Conservation (phyloP, 2,888 invertebrate species). For the Hartigia nigra region DNA sequence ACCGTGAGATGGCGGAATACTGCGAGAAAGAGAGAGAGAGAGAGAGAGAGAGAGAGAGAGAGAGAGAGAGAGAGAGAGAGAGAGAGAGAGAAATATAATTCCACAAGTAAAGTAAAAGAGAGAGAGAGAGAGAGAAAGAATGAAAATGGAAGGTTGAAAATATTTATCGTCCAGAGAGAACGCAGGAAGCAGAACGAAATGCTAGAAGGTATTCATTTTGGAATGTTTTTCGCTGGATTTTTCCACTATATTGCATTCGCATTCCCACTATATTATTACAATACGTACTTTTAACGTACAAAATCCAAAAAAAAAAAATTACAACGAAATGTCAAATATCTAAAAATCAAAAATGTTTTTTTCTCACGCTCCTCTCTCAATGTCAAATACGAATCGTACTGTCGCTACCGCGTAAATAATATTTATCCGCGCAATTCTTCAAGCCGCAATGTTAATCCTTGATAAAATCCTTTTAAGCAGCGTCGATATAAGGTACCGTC, state of each 20-base stretch:
- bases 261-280: background rate
- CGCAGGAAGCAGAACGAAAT: slow-evolving; percentile 1
- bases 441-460: background rate
- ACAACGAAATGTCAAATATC: background rate
- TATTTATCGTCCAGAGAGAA: slow-evolving; percentile 48
- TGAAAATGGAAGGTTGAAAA: slow-evolving; percentile 28
- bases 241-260: slow-evolving; percentile 7
- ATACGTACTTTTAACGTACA: background rate
- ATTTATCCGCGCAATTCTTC: background rate
- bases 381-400: background rate
- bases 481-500: background rate
- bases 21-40: slow-evolving; percentile 36
- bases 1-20: slow-evolving; percentile 19
- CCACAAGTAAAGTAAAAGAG: too few species aligned
- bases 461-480: background rate
- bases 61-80: slow-evolving; percentile 38
- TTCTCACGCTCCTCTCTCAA: background rate
- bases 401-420: background rate
- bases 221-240: background rate
- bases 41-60: slow-evolving; percentile 49
- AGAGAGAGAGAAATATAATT: slow-evolving; percentile 54
- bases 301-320: slow-evolving; percentile 9
- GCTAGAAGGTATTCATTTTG: background rate
- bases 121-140: too few species aligned
- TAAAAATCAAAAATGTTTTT: background rate